Base-by-base conservation (phyloP, 30 jellyfish, hydroid and myxozoan species). In the Hydra vulgaris region DNA sequence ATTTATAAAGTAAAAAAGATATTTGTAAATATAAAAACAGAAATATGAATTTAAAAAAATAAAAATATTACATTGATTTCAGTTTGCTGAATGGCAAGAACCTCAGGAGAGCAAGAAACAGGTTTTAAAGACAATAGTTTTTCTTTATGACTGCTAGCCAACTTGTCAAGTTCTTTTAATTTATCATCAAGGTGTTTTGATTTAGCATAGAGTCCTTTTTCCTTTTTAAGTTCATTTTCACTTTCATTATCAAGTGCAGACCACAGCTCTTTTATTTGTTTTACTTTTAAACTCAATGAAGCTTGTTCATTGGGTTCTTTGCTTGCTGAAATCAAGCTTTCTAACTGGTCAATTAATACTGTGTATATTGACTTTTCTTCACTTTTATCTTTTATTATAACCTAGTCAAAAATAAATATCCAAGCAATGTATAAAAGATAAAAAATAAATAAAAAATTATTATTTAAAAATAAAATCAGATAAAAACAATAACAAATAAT, bases 1-100 rank as follows among this genome's bases (percentile, higher is more conserved):
- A 21, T 18, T 17, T 16, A 18, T 17, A 71, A 17, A 15, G 61
- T 17, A 71, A 18, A 71, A 17, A 17, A 17, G 17, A 20, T 56
- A 71, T 71, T n/a, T n/a, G n/a, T n/a, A n/a, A 20, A n/a, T n/a
- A 5, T 21, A n/a, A 25, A n/a, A 8, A 5, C 81, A 20, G 5
- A 5, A 73, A n/a, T 4, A 7, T 20, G 20, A 1, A 22, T 3
- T 1, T 21, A 73, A 73, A 22, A 73, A n/a, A 73, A 1, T 74
- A 22, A 73, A 8, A 73, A 25, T 26, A 12, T 81, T 86, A 89
- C 95, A 79, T 92, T 92, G 66, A 87, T 80, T 56, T 92, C 96
- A 73, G 87, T 87, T 73, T 92, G 99, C 73, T 92, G 99, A 16
- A 71, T 82, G 7, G 83, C 85, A 12, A 92, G 90, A 52, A 83